A percentile compares a stretch with the other conserved stretches of the same genome.
phyloP scores from a whole-genome alignment of 2,888 invertebrate species.

The Agrochola macilenta region DNA sequence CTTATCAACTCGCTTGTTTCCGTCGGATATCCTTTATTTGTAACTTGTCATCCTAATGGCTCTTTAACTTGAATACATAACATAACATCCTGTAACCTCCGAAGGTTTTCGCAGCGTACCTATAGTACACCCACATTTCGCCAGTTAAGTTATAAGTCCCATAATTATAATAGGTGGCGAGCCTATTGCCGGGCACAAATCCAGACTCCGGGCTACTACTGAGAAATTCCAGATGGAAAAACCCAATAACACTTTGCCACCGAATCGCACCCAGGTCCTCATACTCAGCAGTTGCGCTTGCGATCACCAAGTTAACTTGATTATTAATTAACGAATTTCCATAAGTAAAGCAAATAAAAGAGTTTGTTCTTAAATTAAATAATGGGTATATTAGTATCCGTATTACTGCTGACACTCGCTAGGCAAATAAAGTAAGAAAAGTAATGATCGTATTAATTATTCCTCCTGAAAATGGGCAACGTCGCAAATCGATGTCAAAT shows the following conservation, averaged over 20 bases:
- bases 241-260: not conserved
- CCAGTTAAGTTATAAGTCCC: not conserved
- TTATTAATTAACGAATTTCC: no score
- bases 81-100: not conserved
- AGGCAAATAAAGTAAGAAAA: no score
- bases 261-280: not conserved
- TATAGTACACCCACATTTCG: not conserved
- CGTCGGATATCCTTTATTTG: constrained; percentile 28
- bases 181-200: not conserved
- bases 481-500: no score
- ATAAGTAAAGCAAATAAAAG: no score
- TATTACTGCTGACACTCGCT: no score
- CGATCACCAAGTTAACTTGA: no score
- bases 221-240: not conserved
- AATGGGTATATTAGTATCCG: no score
- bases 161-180: not conserved
- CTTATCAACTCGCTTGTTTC: constrained; percentile 20
- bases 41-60: not conserved
- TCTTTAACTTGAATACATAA: not conserved
- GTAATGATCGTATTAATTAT: no score
- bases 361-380: no score
- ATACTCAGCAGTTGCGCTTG: not conserved
- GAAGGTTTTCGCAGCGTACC: not conserved
- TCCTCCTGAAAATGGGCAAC: no score
- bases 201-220: not conserved